A percentile compares a stretch with the other conserved stretches of the same genome.
Conservation (phyloP, 2,113 vertebrate genomes). For the Otis tarda region DNA sequence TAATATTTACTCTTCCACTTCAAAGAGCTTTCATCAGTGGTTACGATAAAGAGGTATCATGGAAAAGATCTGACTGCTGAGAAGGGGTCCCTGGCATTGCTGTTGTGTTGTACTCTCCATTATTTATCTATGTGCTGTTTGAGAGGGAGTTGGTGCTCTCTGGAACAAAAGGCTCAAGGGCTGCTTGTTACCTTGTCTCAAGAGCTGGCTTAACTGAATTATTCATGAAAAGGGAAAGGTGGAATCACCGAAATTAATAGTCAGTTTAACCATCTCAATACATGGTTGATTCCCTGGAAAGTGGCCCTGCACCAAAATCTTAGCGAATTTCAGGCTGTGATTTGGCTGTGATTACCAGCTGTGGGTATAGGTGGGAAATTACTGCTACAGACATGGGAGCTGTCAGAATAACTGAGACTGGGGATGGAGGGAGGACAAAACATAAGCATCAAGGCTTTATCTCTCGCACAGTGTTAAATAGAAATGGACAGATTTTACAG, state of each 20-base stretch:
- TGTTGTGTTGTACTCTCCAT: not conserved
- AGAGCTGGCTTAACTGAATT: not conserved
- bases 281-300: not conserved
- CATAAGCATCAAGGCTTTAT: not conserved
- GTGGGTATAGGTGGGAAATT: not conserved
- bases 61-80: slow-evolving; percentile 24
- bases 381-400: not conserved
- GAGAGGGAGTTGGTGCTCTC: slow-evolving; percentile 20
- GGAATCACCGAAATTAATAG: not conserved
- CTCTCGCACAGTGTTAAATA: not conserved
- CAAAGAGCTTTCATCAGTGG: slow-evolving; percentile 73
- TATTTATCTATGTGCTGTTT: slow-evolving; percentile 40
- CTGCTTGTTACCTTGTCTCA: not conserved
- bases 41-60: slow-evolving; percentile 50
- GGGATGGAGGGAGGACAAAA: not conserved
- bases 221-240: not conserved
- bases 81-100: not conserved
- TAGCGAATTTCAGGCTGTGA: not conserved
- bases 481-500: not conserved
- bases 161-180: not conserved
- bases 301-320: not conserved
- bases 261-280: not conserved
- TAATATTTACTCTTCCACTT: slow-evolving; percentile 80
- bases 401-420: not conserved
- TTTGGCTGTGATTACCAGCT: not conserved